A percentile compares a stretch with the other conserved stretches of the same genome.
These are phyloP conservation scores for Galendromus occidentalis DNA, from an alignment of 1,140 invertebrate species.

Conservation along the genomic window DNA sequence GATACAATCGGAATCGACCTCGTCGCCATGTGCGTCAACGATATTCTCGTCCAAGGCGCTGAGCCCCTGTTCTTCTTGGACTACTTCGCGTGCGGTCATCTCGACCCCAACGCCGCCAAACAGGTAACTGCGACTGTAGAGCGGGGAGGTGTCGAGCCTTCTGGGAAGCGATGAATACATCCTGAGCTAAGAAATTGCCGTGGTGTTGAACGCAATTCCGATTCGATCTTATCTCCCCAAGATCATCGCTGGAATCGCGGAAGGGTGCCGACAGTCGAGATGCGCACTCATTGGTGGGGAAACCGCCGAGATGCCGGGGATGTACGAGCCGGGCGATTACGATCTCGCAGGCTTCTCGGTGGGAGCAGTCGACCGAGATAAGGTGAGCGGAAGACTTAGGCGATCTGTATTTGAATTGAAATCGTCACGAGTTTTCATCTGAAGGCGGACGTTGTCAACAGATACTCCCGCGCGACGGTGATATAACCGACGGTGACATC, in stretches of 20 bases:
- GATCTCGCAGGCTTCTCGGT: conserved; percentile 89
- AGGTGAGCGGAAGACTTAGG: not conserved
- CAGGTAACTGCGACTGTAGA: too few species aligned
- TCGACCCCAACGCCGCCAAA: conserved; percentile 51
- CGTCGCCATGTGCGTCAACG: conserved; percentile 95
- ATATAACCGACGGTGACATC: conserved; percentile 51
- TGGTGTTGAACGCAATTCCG: too few species aligned
- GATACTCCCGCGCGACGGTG: conserved; percentile 47
- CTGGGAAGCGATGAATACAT: too few species aligned
- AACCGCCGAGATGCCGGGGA: conserved; percentile 87
- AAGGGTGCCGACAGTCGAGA: conserved; percentile 62
- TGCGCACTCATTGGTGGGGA: conserved; percentile 81
- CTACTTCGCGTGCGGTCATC: conserved; percentile 75
- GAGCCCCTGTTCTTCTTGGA: conserved; percentile 88
- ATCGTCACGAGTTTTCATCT: too few species aligned
- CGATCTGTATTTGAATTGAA: too few species aligned
- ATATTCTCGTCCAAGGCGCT: conserved; percentile 78
- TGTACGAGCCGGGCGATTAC: conserved; percentile 60
- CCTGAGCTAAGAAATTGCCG: too few species aligned
- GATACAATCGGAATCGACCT: conserved; percentile 78
- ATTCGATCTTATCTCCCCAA: too few species aligned
- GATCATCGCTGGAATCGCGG: conserved; percentile 58
- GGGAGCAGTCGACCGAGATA: conserved; percentile 57
- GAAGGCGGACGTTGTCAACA: conserved; percentile 17
- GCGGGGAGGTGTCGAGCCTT: too few species aligned